These are phyloP conservation scores for Brachystomella parvula DNA, from an alignment of 1,140 invertebrate genomes.

Conservation along the genomic window DNA sequence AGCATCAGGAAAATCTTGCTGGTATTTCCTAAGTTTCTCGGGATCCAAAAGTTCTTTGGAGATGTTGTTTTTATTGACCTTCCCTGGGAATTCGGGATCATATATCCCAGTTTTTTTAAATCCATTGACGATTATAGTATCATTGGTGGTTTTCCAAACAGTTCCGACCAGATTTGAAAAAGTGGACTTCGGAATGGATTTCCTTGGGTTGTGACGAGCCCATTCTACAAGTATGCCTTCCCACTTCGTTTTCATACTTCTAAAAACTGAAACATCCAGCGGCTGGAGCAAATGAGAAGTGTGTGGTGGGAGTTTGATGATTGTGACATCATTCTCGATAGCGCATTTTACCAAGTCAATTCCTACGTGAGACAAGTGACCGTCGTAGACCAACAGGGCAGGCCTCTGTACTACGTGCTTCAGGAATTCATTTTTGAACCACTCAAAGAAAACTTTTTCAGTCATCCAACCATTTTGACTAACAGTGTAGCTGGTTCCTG, in stretches of 20 bases:
- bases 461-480: conserved; percentile 42
- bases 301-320: conserved; percentile 40
- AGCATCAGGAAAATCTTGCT: too few relatives aligned
- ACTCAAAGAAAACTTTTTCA: conserved; percentile 39
- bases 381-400: conserved; percentile 42
- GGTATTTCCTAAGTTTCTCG: too few relatives aligned
- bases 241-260: conserved; percentile 40
- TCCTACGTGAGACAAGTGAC: conserved; percentile 40
- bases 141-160: too few relatives aligned
- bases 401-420: conserved; percentile 32
- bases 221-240: conserved; percentile 22
- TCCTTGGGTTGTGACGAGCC: conserved; percentile 2
- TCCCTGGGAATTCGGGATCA: too few relatives aligned
- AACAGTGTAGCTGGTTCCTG: conserved; percentile 39
- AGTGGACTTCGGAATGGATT: conserved; percentile 8
- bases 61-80: too few relatives aligned
- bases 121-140: too few relatives aligned
- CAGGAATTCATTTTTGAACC: conserved; percentile 38
- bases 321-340: conserved; percentile 36
- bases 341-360: conserved; percentile 38
- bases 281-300: conserved; percentile 40
- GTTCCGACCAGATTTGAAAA: conserved; percentile 21
- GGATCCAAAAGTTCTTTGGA: too few relatives aligned
- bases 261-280: conserved; percentile 39
- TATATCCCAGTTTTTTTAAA: too few relatives aligned